phyloP scores from a whole-genome alignment of 2,113 vertebrate species.

The Lanius ludovicianus region DNA sequence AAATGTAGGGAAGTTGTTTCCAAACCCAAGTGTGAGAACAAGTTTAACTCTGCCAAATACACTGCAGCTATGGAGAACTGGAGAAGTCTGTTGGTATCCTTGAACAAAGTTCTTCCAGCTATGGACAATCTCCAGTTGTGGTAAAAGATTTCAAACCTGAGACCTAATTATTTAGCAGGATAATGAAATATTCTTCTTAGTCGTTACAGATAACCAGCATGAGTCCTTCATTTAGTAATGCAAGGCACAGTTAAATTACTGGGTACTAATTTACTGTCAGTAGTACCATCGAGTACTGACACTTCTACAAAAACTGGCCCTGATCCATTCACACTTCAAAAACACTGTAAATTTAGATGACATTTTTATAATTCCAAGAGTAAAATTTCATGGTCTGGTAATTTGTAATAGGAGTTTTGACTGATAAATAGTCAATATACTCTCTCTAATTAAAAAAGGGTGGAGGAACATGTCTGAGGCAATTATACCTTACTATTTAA shows the following conservation, averaged over 20 bases:
- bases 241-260: not conserved
- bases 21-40: not conserved
- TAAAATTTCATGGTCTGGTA: not conserved
- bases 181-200: not conserved
- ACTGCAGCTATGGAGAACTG: not conserved
- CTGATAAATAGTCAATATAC: slow-evolving; percentile 6
- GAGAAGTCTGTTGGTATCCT: not conserved
- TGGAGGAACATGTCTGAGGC: not conserved
- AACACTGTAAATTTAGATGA: not conserved
- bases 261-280: not conserved
- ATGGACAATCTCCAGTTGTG: not conserved
- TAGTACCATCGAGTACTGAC: not conserved
- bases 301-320: not conserved
- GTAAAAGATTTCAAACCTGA: not conserved
- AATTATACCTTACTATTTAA: not conserved
- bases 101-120: not conserved
- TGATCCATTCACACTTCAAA: not conserved
- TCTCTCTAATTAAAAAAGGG: not conserved
- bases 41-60: not conserved
- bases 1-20: not conserved
- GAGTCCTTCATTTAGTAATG: not conserved
- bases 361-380: not conserved
- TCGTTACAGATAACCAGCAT: not conserved
- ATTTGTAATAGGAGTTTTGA: not conserved
- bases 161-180: not conserved